Evolutionary conservation across 2,113 vertebrate genomes (phyloP).

Genomic region (Chascanopsetta lugubris): DNA sequence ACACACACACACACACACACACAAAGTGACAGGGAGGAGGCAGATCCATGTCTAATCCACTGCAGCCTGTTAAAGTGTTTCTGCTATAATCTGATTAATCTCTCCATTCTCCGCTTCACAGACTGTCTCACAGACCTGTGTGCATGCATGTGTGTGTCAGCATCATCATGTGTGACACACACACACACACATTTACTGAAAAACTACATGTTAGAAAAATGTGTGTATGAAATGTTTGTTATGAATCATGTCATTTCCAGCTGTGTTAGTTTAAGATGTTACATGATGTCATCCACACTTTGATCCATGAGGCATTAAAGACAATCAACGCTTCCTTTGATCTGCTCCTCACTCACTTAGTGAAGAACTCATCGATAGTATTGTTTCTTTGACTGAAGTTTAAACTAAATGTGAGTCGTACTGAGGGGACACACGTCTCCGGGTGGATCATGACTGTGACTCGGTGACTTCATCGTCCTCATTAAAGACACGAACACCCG

Average conservation of each 20-base stretch:
- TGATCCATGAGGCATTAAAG: no score
- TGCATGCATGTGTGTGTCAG: constrained; percentile 22
- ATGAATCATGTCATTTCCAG: no score
- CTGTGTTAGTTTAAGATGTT: no score
- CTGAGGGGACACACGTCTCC: no score
- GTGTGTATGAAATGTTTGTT: constrained; percentile 79
- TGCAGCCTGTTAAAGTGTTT: constrained; percentile 76
- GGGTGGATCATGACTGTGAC: constrained; percentile 46
- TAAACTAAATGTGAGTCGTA: neutral
- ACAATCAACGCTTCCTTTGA: no score
- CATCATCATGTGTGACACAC: constrained; percentile 39
- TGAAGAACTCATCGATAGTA: no score
- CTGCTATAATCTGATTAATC: constrained; percentile 77
- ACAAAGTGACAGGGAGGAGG: constrained; percentile 68
- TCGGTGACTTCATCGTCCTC: constrained; percentile 36
- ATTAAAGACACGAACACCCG: no score
- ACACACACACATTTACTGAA: no score
- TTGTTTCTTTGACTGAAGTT: neutral
- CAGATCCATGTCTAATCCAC: constrained; percentile 71
- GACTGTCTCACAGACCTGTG: constrained; percentile 42
- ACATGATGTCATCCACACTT: no score
- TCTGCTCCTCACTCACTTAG: no score
- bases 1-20: constrained; percentile 2
- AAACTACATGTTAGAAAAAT: no score
- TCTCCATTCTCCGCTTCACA: constrained; percentile 64